Evolutionary conservation across 1,140 invertebrate species (phyloP).

Genomic region (Trichomalopsis sarcophagae): DNA sequence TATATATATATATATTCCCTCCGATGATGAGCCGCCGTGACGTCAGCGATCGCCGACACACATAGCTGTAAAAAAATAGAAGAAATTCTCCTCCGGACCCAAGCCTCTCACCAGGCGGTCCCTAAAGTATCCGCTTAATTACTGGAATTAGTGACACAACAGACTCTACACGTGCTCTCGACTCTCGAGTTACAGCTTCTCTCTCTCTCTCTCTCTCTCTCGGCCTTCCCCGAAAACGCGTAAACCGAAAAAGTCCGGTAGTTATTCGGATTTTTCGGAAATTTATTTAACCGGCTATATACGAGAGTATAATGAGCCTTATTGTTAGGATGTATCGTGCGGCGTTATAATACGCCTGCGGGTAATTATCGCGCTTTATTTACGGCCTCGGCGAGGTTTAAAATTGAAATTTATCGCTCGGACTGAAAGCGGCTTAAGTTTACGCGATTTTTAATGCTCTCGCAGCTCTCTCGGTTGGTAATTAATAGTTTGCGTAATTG

Average conservation of each 20-base stretch:
- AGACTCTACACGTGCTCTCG: constrained; percentile 55
- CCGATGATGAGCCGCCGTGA: neutral
- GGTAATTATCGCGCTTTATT: constrained; percentile 17
- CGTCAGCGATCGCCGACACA: neutral
- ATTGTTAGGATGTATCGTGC: neutral
- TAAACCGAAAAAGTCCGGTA: constrained; percentile 51
- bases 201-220: constrained; percentile 54
- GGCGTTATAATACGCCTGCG: neutral
- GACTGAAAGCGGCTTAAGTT: neutral
- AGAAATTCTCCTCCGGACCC: neutral
- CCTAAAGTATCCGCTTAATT: constrained; percentile 60
- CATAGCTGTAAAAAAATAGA: neutral
- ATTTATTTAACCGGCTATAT: neutral
- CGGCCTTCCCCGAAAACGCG: constrained; percentile 58
- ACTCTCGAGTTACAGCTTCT: constrained; percentile 44
- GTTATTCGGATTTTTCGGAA: neutral
- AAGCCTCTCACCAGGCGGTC: constrained; percentile 44
- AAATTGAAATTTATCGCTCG: neutral
- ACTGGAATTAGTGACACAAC: constrained; percentile 63
- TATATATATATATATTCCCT: too few species aligned
- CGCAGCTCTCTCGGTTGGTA: neutral
- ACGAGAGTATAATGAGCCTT: neutral
- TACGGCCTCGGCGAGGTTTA: neutral
- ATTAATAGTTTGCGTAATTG: neutral
- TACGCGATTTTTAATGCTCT: neutral